Base-by-base conservation (phyloP, 2,113 vertebrate species). In the Murina feae region DNA sequence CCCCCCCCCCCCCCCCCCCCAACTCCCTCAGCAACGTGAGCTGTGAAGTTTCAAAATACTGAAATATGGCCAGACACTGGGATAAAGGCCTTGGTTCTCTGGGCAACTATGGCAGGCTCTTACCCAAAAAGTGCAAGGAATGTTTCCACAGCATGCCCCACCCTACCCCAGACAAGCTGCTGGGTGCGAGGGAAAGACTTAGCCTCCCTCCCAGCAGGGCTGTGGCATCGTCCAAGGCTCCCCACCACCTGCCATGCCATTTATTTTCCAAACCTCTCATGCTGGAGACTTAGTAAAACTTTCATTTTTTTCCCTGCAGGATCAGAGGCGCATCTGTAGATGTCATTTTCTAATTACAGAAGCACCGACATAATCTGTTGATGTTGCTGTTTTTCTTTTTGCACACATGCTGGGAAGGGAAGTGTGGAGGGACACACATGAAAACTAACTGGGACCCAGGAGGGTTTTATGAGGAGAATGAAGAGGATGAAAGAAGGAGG, bases 291-390 rank as follows among this genome's bases (percentile, higher is more conserved):
- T 78, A 81, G 39, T 23, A 94, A 80, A 90, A 42, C 9, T 93
- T 86, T 55, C n/a, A 6, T 51, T 55, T 39, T 44, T 80, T 58
- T 83, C 16, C 63, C 60, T 93, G 84, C 60, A 84, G 91, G 51
- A 92, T 89, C 81, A 94, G 84, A 96, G 79, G 85, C 10, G 69
- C 55, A 93, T 82, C 76, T 97, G 68, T 35, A 53, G 78, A 83
- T 92, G 23, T 83, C 37, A 92, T 87, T 93, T 96, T 86, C 75
- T 44, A 94, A 97, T 89, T 95, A 86, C 7, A 6, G 32, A 92
- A 86, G 76, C 65, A 74, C 47, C 23, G 42, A 86, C 44, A 53
- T n/a, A 51, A 86, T 89, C 83, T 88, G 47, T 72, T 71, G 37
- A 58, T 88, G 39, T 49, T 83, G 80, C 39, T 83, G 35, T 39